Conservation (phyloP, 2,888 invertebrate genomes). For the Stenoptilia bipunctidactyla region DNA sequence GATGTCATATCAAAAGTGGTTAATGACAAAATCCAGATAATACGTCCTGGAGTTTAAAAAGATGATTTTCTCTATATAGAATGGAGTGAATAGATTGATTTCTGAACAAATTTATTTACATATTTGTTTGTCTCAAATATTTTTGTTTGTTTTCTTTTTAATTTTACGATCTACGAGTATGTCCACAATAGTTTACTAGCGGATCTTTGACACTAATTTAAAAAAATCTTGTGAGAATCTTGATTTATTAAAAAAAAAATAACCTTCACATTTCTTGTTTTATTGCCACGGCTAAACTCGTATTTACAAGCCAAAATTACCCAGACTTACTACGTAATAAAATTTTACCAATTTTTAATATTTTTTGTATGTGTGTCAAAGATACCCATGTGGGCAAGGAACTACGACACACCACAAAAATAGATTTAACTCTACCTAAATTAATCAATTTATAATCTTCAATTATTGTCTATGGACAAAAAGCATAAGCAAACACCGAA, state of each 20-base stretch:
- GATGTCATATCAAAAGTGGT: slow-evolving; percentile 2
- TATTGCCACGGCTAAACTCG: neutral
- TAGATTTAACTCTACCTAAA: slow-evolving; percentile 3
- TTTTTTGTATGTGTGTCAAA: too few species aligned
- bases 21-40: slow-evolving; percentile 2
- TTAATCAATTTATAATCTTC: slow-evolving; percentile 3
- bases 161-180: neutral
- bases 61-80: too few species aligned
- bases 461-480: too few species aligned
- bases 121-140: slow-evolving; percentile 1
- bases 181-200: neutral
- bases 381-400: slow-evolving; percentile 3
- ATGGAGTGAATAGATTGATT: too few species aligned
- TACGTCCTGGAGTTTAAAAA: too few species aligned
- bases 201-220: neutral
- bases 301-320: slow-evolving; percentile 4
- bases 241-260: neutral
- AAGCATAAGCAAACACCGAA: too few species aligned
- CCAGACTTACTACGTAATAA: neutral
- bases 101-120: neutral
- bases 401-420: slow-evolving; percentile 5
- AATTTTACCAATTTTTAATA: too few species aligned
- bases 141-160: neutral
- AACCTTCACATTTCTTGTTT: neutral
- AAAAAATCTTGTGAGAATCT: neutral